phyloP scores from a whole-genome alignment of 2,888 invertebrate genomes.

The Thecocarcelia acutangulata region DNA sequence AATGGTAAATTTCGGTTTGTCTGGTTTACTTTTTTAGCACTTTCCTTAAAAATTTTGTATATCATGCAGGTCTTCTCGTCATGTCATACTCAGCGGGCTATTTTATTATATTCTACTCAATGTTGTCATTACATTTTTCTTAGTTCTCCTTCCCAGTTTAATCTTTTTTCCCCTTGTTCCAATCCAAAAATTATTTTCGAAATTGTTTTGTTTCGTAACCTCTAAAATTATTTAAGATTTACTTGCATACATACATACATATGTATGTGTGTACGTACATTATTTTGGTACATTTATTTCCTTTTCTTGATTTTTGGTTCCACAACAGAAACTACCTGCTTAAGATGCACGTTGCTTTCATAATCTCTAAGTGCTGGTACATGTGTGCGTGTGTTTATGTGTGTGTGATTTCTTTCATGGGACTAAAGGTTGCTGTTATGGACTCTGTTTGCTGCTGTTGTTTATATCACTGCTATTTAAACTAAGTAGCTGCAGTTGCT shows the following conservation, averaged over 20 bases:
- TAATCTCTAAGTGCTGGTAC: no score
- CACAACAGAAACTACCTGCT: no score
- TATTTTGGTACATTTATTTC: neutral
- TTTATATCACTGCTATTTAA: slow-evolving; percentile 4
- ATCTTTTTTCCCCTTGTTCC: neutral
- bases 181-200: no score
- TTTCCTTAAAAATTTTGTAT: no score
- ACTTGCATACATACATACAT: neutral
- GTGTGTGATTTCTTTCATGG: no score
- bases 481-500: slow-evolving; percentile 4
- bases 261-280: neutral
- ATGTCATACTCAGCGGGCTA: neutral
- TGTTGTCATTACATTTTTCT: neutral
- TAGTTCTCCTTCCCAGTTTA: neutral
- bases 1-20: slow-evolving; percentile 46
- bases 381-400: no score
- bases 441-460: slow-evolving; percentile 25
- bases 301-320: no score
- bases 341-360: no score
- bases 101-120: no score
- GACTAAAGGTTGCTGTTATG: slow-evolving; percentile 8
- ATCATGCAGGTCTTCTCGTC: no score
- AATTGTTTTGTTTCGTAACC: no score
- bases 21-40: neutral
- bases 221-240: no score